A percentile compares a stretch with the other conserved stretches of the same genome.
Evolutionary conservation across 37 sponge, comb jelly and placozoan species (phyloP).

Genomic region (Oscarella lobularis): DNA sequence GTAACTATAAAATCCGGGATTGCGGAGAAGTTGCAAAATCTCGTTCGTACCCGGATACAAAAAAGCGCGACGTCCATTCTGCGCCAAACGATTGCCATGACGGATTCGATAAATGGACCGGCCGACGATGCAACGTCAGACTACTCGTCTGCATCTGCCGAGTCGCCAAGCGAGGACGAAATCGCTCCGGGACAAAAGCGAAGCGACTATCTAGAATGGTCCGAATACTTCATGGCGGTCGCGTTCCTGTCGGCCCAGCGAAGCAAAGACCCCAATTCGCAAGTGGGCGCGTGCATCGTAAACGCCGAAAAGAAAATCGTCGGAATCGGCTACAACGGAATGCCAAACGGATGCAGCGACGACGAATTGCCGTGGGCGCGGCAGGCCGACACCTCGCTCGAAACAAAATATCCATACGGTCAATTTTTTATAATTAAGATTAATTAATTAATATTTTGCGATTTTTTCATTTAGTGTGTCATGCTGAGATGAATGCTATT

Average conservation of each 20-base stretch:
- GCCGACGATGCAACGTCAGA: no score
- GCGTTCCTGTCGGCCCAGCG: constrained; percentile 92
- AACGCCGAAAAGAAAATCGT: constrained; percentile 88
- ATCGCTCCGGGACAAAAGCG: constrained; percentile 35
- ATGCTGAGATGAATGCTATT: constrained; percentile 98
- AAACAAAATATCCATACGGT: constrained; percentile 97
- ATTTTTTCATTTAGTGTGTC: constrained; percentile 54
- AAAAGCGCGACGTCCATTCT: no score
- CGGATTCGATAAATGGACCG: no score
- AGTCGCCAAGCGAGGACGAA: background rate
- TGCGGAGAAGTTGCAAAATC: no score
- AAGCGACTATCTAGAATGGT: constrained; percentile 73
- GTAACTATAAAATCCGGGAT: no score
- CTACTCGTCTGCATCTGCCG: background rate
- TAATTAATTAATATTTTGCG: background rate
- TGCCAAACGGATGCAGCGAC: constrained; percentile 96
- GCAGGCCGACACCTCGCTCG: constrained; percentile 42
- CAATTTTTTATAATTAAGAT: background rate
- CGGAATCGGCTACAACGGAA: constrained; percentile 98
- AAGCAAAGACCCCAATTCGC: constrained; percentile 95
- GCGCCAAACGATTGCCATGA: no score
- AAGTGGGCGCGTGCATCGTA: constrained; percentile 97
- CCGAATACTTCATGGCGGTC: constrained; percentile 96
- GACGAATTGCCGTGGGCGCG: constrained; percentile 89
- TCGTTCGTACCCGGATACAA: no score